Base-by-base conservation (phyloP, 2,113 vertebrate genomes). In the Anguilla rostrata region DNA sequence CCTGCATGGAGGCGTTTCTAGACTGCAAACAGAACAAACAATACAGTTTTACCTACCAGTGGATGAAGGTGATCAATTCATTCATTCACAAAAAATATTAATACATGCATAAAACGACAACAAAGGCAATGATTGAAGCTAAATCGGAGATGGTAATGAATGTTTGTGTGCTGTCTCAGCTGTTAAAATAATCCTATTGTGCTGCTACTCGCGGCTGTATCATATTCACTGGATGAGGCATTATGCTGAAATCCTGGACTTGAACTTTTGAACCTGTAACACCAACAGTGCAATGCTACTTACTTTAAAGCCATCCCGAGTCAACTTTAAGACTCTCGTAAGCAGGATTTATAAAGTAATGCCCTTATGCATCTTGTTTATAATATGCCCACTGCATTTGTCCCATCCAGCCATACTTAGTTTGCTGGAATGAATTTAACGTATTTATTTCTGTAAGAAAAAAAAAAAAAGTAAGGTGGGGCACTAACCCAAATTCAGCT, bases 281-380 rank as follows among this genome's bases (percentile, higher is more conserved):
- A 20, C 78, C 85, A 78, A 78, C 66, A 78, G 53, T 85, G 60
- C 60, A 85, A 46, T 75, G 29, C 63, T 75, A 75, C 71, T 84
- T 20, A 85, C 39, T 81, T 81, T 63, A 56, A 81, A 46, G n/a
- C 71, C 34, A 34, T 78, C 53, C 53, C 78, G 39, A 22, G 71
- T 63, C 60, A 78, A n/a, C 71, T 87, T 78, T 84, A 87, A 87
- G 83, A 43, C 75, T 60, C 86, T 29, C 39, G 60, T 87, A 83
- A 87, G 86, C 63, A 84, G 86, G 86, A 87, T 84, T 93, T 95
- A 94, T 93, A 95, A 96, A 96, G 95, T 96, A 95, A 96, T 92
- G 96, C 94, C 96, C 95, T 97, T 96, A 95, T 95, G 94, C 96
- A 95, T 96, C 94, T 46, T 22, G 60, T 22, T 84, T 83, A 22